phyloP scores from a whole-genome alignment of 53 echinoderm and acorn worm genomes.

The Luidia sarsii region DNA sequence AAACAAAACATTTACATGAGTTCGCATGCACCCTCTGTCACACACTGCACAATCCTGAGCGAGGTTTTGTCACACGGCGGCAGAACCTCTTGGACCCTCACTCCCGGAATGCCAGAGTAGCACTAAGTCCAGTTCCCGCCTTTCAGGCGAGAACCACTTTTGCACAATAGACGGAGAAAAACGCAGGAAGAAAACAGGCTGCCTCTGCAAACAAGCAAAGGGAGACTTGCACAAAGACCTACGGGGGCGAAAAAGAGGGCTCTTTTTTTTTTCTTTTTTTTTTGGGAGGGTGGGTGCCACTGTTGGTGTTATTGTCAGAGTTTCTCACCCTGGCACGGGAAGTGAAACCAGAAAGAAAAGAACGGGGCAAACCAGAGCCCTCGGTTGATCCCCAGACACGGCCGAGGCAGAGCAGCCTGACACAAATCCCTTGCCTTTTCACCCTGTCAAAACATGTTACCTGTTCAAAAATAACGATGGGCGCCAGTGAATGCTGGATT shows the following conservation, averaged over 20 bases:
- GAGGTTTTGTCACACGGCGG: no score
- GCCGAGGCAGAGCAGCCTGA: neutral
- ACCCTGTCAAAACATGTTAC: slow-evolving; percentile 42
- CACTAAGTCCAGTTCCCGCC: slow-evolving; percentile 1
- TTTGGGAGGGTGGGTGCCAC: no score
- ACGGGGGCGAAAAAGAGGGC: no score
- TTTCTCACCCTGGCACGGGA: no score
- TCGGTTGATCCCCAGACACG: neutral
- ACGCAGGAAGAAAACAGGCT: neutral
- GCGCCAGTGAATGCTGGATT: neutral
- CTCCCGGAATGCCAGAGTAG: slow-evolving; percentile 16
- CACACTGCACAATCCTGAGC: no score
- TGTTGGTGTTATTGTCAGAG: no score
- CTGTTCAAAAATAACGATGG: slow-evolving; percentile 4
- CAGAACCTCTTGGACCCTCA: no score
- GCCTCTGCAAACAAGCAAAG: neutral
- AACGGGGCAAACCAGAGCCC: no score
- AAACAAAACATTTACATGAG: no score
- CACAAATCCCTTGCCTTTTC: slow-evolving; percentile 33
- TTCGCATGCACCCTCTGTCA: no score
- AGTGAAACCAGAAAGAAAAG: no score
- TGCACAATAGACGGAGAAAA: slow-evolving; percentile 11
- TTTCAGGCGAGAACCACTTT: slow-evolving; percentile 21
- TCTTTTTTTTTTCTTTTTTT: no score
- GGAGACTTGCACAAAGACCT: neutral